Evolutionary conservation across 1,140 invertebrate genomes (phyloP).

Genomic region (Tetragonula clypearis): DNA sequence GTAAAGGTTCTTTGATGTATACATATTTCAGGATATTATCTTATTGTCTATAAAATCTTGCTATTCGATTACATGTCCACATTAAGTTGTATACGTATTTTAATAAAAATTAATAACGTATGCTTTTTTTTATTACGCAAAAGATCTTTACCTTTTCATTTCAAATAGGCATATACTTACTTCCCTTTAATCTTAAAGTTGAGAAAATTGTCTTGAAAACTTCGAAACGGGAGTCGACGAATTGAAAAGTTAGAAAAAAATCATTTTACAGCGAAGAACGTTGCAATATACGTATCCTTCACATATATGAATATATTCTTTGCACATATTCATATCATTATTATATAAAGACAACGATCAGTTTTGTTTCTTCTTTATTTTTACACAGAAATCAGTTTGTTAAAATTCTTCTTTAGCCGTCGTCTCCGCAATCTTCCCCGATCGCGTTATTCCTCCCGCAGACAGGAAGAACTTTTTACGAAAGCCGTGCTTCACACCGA

Average conservation of each 20-base stretch:
- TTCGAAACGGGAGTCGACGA: too few relatives aligned
- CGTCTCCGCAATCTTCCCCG: not conserved
- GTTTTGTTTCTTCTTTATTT: not conserved
- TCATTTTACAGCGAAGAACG: not conserved
- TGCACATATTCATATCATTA: too few relatives aligned
- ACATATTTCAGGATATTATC: too few relatives aligned
- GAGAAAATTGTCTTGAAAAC: too few relatives aligned
- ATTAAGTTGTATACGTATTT: not conserved
- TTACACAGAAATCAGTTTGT: not conserved
- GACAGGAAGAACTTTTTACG: conserved; percentile 59
- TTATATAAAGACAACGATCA: not conserved
- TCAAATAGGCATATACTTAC: not conserved
- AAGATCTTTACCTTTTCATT: not conserved
- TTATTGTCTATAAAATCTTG: too few relatives aligned
- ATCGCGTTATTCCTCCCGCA: conserved; percentile 53
- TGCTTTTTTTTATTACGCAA: not conserved
- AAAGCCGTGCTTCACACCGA: conserved; percentile 48
- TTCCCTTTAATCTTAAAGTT: too few relatives aligned
- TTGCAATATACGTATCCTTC: not conserved
- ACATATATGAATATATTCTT: too few relatives aligned
- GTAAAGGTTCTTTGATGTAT: too few relatives aligned
- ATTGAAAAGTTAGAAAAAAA: not conserved
- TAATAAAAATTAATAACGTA: not conserved
- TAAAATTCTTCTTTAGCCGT: not conserved
- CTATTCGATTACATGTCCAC: too few relatives aligned